Evolutionary conservation across 2,888 invertebrate genomes (phyloP), one percentile per base, ranked within the genome.

Genomic region (Hydroisotoma schaefferi): DNA sequence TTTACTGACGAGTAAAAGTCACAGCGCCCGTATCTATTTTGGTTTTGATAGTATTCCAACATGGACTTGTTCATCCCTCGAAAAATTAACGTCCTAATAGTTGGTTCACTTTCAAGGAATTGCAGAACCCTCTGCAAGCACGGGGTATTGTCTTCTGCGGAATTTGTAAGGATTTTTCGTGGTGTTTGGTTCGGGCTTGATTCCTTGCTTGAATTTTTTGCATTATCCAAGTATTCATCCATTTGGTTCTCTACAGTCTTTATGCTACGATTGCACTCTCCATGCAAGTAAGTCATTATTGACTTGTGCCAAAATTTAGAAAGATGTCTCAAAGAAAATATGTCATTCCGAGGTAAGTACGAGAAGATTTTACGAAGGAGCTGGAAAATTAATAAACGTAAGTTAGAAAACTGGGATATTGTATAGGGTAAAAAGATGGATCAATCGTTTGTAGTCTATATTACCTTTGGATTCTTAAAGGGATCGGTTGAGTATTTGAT

Each of bases 291-390:
- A 18, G 46, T 56, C 2, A 33, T 26, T 0, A 44, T 8, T 2
- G 55, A 43, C 10, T 27, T 6, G 12, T 55, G 51, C 64, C 64
- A 64, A 37, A 55, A 29, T 6, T 55, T 51, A 33, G 55, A 58
- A 20, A 64, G 58, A 38, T 46, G 37, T 8, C 64, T 28, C 1
- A 37, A 43, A 37, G 61, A 52, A 33, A 55, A 61, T 5, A 61
- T 37, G 12, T 58, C 58, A 2, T 1, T 4, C 1, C 37, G 23
- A 18, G 40, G 38, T 51, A 64, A 28, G 22, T 47, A 43, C n/a
- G n/a, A 20, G 18, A 64, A 58, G 28, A 61, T 48, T 4, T 58
- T 57, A 8, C 18, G 29, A 8, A 64, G 33, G 6, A 64, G 40
- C 58, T 64, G 37, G n/a, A 51, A 49, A 43, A 23, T 46, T 22